Evolutionary conservation across 1,140 invertebrate species (phyloP).

Genomic region (Oppia nitens): DNA sequence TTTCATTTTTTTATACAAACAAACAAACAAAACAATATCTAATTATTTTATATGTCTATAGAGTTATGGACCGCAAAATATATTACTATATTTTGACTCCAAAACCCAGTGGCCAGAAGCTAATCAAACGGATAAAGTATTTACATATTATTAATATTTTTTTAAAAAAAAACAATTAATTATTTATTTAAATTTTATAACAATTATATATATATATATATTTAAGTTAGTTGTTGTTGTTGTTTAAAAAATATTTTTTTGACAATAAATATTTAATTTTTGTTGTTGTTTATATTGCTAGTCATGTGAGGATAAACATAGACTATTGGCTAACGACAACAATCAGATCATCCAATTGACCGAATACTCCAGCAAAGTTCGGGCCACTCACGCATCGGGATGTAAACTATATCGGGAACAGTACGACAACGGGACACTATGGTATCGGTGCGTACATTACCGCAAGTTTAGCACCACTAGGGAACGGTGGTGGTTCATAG

Average conservation of each 20-base stretch:
- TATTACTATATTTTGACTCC: conserved; percentile 60
- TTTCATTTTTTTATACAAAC: too few species aligned
- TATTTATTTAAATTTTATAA: too few species aligned
- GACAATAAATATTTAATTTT: too few species aligned
- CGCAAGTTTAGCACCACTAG: conserved; percentile 44
- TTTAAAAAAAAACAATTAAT: too few species aligned
- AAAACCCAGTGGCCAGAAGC: conserved; percentile 55
- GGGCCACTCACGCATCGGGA: conserved; percentile 21
- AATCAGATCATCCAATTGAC: conserved; percentile 58
- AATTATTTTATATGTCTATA: too few species aligned
- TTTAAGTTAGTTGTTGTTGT: too few species aligned
- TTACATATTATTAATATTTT: too few species aligned
- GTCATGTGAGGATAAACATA: conserved; percentile 49
- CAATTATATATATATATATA: too few species aligned
- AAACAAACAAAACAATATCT: too few species aligned
- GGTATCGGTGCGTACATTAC: conserved; percentile 37
- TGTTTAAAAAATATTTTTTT: too few species aligned
- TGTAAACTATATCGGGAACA: conserved; percentile 24
- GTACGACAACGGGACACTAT: conserved; percentile 23
- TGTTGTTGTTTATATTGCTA: conserved; percentile 23
- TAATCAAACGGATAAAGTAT: conserved; percentile 53
- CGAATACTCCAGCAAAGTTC: conserved; percentile 30
- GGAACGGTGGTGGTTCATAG: conserved; percentile 60
- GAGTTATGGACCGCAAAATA: conserved; percentile 46
- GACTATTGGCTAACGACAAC: conserved; percentile 42